phyloP scores from a whole-genome alignment of 2,888 invertebrate genomes.

The Pachymerium ferrugineum region DNA sequence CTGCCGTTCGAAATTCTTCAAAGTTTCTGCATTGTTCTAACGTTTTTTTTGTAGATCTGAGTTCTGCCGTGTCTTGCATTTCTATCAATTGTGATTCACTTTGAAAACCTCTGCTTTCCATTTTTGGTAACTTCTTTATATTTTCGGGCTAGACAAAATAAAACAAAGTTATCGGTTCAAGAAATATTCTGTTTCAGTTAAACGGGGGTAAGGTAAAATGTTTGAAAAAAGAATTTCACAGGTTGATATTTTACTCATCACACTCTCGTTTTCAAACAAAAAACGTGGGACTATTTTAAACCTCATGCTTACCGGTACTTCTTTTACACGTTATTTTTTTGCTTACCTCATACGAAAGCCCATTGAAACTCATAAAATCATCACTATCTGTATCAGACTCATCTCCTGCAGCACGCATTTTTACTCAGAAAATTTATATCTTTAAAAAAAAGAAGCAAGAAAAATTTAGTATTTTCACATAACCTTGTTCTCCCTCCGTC shows the following conservation, averaged over 20 bases:
- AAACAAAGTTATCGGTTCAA: background rate
- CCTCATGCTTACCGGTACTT: too few species aligned
- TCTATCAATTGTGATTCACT: background rate
- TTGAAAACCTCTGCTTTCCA: background rate
- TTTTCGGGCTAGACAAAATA: background rate
- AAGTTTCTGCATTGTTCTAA: conserved; percentile 1
- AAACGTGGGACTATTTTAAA: too few species aligned
- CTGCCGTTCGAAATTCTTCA: conserved; percentile 39
- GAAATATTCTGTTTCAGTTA: too few species aligned
- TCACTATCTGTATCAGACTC: background rate
- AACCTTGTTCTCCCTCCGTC: too few species aligned
- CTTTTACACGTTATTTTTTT: too few species aligned
- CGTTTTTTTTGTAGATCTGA: background rate
- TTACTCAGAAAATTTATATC: too few species aligned
- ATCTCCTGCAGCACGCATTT: background rate
- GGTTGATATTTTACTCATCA: too few species aligned
- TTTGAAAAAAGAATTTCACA: too few species aligned
- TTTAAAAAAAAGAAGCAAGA: too few species aligned
- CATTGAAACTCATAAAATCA: background rate
- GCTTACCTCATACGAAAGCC: background rate
- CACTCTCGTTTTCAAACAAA: too few species aligned
- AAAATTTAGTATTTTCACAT: too few species aligned
- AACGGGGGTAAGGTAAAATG: too few species aligned
- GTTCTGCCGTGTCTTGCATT: background rate
- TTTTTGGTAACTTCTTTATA: background rate